Evolutionary conservation across 2,113 vertebrate species (phyloP).

Genomic region (Anguilla japonica): DNA sequence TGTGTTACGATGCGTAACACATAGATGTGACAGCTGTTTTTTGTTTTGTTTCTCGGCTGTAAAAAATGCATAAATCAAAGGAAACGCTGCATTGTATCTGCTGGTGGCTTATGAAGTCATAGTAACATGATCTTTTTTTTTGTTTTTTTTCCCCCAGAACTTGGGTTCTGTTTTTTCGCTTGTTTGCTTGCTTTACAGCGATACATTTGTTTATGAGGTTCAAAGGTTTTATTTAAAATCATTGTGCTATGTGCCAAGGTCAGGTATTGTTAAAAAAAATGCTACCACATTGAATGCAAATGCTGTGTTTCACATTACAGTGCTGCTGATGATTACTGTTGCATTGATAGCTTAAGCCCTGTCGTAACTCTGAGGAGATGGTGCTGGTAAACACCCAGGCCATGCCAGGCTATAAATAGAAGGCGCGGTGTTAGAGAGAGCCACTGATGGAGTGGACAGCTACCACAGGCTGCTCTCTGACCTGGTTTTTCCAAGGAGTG

Average conservation of each 20-base stretch:
- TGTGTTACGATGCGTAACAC: slow-evolving; percentile 54
- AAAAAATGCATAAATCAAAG: neutral
- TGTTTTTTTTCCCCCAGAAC: neutral
- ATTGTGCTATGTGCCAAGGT: neutral
- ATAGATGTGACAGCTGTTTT: slow-evolving; percentile 64
- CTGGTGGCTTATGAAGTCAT: neutral
- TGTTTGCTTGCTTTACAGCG: neutral
- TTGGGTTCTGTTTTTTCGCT: neutral
- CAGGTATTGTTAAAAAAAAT: neutral
- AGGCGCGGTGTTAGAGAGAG: neutral
- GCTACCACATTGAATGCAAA: neutral
- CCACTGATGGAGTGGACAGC: neutral
- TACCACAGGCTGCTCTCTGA: neutral
- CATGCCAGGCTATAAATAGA: neutral
- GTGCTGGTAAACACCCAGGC: neutral
- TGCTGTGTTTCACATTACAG: neutral
- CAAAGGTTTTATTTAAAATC: neutral
- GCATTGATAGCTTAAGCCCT: neutral
- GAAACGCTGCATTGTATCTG: neutral
- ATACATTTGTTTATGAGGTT: neutral
- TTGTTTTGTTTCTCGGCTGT: neutral
- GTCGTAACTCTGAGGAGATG: neutral
- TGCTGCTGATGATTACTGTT: neutral
- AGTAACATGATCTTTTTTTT: neutral
- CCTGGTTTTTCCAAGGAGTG: neutral